Conservation (phyloP, 2,888 invertebrate genomes). For the Ormyrus nitidulus region DNA sequence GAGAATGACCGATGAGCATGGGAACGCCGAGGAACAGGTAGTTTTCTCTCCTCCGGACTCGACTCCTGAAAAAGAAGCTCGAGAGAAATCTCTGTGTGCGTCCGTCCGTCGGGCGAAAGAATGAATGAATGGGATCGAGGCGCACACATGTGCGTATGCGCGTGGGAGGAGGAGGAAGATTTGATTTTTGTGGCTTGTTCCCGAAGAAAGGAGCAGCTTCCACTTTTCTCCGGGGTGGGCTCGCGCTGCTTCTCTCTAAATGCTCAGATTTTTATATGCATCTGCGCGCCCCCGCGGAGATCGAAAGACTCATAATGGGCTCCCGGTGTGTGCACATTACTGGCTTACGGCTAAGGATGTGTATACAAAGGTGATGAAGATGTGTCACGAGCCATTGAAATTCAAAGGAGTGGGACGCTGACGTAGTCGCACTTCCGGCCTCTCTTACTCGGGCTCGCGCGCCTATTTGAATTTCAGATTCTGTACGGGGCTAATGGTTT, state of each 20-base stretch:
- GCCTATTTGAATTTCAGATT: conserved; percentile 44
- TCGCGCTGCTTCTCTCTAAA: conserved; percentile 17
- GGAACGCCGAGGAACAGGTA: conserved; percentile 67
- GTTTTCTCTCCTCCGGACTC: conserved; percentile 54
- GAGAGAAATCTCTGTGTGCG: conserved; percentile 32
- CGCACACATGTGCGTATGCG: neutral
- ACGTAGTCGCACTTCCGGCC: conserved; percentile 30
- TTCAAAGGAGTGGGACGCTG: conserved; percentile 13
- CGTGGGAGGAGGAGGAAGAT: conserved; percentile 35
- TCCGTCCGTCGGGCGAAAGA: neutral
- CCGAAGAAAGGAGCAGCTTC: conserved; percentile 23
- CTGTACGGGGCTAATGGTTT: conserved; percentile 22
- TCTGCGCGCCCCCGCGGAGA: neutral
- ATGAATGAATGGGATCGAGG: conserved; percentile 8
- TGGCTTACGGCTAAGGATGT: neutral
- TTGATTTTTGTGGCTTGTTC: conserved; percentile 53
- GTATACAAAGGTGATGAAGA: conserved; percentile 43
- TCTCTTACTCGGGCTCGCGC: neutral
- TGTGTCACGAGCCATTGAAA: conserved; percentile 37
- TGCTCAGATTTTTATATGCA: neutral
- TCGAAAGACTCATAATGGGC: conserved; percentile 19
- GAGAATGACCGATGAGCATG: conserved; percentile 71
- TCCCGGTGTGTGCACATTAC: neutral
- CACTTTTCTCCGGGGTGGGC: conserved; percentile 35
- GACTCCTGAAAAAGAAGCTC: neutral